These are phyloP conservation scores for Sisyra nigra DNA, from an alignment of 2,888 invertebrate genomes.

Conservation along the genomic window DNA sequence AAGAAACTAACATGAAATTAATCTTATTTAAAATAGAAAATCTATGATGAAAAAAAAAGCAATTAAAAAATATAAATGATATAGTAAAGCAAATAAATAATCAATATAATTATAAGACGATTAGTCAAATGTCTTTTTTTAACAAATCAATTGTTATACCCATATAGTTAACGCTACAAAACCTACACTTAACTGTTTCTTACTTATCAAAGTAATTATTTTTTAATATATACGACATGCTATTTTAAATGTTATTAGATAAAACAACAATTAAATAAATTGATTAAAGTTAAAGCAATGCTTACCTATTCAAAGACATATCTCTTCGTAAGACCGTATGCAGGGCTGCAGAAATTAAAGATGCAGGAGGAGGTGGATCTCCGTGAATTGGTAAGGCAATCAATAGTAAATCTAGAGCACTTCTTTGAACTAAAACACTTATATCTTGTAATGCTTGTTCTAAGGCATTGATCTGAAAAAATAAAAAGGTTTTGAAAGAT, in stretches of 20 bases:
- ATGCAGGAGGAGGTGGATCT: slow-evolving; percentile 55
- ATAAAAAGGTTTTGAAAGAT: slow-evolving; percentile 5
- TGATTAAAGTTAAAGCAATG: slow-evolving; percentile 1
- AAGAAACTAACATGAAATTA: too few species aligned
- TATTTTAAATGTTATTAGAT: too few species aligned
- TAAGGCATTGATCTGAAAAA: slow-evolving; percentile 48
- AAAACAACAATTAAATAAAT: not conserved
- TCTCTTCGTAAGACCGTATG: slow-evolving; percentile 64
- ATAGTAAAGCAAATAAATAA: too few species aligned
- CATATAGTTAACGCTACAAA: too few species aligned
- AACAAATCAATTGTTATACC: too few species aligned
- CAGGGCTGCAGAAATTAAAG: slow-evolving; percentile 55
- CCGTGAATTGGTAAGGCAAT: slow-evolving; percentile 75
- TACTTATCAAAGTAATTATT: too few species aligned
- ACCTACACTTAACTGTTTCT: too few species aligned
- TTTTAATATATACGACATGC: too few species aligned
- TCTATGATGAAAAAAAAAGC: too few species aligned
- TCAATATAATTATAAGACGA: too few species aligned
- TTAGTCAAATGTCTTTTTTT: not conserved
- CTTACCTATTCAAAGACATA: slow-evolving; percentile 70
- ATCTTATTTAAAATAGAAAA: too few species aligned
- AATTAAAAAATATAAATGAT: too few species aligned
- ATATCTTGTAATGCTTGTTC: slow-evolving; percentile 67
- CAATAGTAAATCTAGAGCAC: slow-evolving; percentile 66
- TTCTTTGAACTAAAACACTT: slow-evolving; percentile 69